Base-by-base conservation (phyloP, 2,888 invertebrate genomes). In the Parthenolecanium corni region DNA sequence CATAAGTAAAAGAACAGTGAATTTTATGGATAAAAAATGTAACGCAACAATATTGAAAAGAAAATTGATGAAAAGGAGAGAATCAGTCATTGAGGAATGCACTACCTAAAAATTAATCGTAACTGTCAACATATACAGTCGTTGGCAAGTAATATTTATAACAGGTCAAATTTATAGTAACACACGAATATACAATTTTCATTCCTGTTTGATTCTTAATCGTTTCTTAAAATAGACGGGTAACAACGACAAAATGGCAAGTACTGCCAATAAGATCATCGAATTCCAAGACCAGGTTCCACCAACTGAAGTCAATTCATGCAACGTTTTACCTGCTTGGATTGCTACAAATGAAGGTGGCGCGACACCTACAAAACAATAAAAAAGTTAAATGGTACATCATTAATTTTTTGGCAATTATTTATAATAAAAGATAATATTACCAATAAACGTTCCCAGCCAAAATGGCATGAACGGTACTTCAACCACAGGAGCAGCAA, bases 341-440 rank as follows among this genome's bases (percentile, higher is more conserved):
- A 98, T 95, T 12, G 95, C 95, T 24, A 98, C 84, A 73, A 98
- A 89, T 1, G 96, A 95, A 3, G 97, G 97, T 51, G 97, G 96
- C 0, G 91, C 94, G 12, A 95, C 95, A 67, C 95, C 90, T 83
- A 71, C n/a, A 75, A 11, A 18, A 25, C 5, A 25, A 52, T 9
- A 52, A 23, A 20, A 23, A 11, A 16, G n/a, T 14, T 9, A 16
- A 47, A 16, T 47, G 9, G 20, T 47, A 47, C 20, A 16, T 47
- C 6, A 47, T 9, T 47, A 16, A 16, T 14, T 47, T 47, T 16
- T 47, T 47, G 9, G 20, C n/a, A 16, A 47, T 12, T 47, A 16
- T 12, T 9, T 9, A 47, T 47, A 12, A 47, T 47, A 16, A 20
- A 51, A 52, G 52, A 21, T 16, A 42, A 14, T 24, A 79, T 76